Evolutionary conservation across 2,797 vertebrate genomes (phyloP).

Genomic region (Sylvilagus floridanus): DNA sequence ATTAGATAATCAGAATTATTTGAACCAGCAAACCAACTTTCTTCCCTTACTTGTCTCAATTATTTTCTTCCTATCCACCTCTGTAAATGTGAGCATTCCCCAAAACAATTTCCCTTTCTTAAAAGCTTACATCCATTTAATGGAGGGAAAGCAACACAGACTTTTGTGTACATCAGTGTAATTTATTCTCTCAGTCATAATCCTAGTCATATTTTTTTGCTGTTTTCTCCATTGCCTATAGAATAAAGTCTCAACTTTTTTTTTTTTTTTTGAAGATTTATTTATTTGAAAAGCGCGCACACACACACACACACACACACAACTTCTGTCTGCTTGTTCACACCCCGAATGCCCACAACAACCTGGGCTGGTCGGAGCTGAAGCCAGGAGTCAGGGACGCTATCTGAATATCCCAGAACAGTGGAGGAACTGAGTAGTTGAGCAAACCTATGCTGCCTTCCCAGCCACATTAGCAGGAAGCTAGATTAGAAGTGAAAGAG

Average conservation of each 20-base stretch:
- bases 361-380: no score
- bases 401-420: no score
- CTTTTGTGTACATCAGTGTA: neutral
- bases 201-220: conserved; percentile 32
- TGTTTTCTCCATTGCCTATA: conserved; percentile 27
- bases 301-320: no score
- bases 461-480: no score
- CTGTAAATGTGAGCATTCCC: conserved; percentile 19
- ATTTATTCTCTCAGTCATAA: neutral
- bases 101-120: conserved; percentile 27
- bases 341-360: no score
- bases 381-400: no score
- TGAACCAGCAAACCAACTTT: neutral
- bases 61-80: neutral
- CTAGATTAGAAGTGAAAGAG: no score
- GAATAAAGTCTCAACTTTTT: neutral
- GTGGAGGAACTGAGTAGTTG: no score
- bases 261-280: no score
- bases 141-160: neutral
- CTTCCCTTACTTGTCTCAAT: neutral
- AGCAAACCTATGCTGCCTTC: no score
- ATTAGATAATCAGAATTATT: neutral
- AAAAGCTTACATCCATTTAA: neutral
- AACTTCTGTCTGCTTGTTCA: no score
- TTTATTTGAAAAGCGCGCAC: no score